These are phyloP conservation scores for Strigops habroptila DNA, from an alignment of 2,113 vertebrate genomes.

Conservation along the genomic window DNA sequence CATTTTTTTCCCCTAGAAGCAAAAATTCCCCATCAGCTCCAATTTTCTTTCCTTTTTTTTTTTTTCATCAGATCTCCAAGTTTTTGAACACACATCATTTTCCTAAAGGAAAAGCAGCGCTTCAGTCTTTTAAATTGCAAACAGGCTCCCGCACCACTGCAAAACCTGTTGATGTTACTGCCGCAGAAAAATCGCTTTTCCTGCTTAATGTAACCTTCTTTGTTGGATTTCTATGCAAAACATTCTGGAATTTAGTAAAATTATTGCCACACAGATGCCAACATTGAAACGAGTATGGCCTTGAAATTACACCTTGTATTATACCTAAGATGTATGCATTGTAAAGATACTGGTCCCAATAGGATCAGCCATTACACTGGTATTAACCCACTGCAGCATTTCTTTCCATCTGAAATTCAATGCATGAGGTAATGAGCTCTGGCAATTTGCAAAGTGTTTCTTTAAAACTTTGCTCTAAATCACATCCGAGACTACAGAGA, in stretches of 20 bases:
- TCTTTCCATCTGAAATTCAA: slow-evolving; percentile 24
- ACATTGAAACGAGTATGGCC: neutral
- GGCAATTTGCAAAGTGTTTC: slow-evolving; percentile 21
- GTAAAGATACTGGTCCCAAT: neutral
- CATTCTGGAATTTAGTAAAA: neutral
- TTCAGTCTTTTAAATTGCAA: neutral
- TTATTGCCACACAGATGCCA: neutral
- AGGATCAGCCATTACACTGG: slow-evolving; percentile 1
- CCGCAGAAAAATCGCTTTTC: neutral
- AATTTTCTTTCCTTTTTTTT: neutral
- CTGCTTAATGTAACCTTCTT: neutral
- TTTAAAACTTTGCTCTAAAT: slow-evolving; percentile 40
- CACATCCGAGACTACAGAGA: slow-evolving; percentile 3
- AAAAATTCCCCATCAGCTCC: neutral
- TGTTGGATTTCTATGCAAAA: neutral
- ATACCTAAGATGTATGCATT: neutral
- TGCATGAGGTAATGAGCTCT: slow-evolving; percentile 39
- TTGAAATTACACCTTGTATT: neutral
- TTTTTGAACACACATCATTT: neutral
- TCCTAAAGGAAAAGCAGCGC: neutral
- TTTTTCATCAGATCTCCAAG: neutral
- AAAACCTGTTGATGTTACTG: neutral
- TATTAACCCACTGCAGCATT: neutral
- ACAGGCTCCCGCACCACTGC: neutral
- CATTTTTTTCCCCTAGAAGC: neutral